Percentiles rank a stretch among this genome's conserved stretches.
These are phyloP conservation scores for Drosophila kanekoi DNA, from an alignment of 2,888 invertebrate species.

Conservation along the genomic window DNA sequence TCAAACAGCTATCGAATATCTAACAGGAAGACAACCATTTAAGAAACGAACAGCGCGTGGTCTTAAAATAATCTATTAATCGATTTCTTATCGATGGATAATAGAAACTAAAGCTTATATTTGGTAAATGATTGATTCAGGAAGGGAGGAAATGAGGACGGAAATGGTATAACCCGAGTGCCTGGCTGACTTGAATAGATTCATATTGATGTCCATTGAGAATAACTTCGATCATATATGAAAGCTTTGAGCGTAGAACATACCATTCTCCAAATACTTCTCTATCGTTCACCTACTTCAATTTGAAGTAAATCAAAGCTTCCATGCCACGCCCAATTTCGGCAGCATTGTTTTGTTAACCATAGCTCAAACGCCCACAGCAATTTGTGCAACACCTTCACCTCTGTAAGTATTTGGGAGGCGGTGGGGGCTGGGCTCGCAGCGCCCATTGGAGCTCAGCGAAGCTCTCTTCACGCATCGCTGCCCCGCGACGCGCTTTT, in stretches of 20 bases:
- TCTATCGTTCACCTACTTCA: background rate
- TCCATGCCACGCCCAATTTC: slow-evolving; percentile 50
- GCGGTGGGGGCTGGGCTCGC: slow-evolving; percentile 6
- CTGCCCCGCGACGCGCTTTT: slow-evolving; percentile 56
- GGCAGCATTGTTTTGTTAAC: slow-evolving; percentile 47
- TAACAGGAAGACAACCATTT: background rate
- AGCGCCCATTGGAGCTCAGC: slow-evolving; percentile 54
- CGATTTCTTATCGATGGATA: background rate
- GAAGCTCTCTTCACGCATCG: slow-evolving; percentile 72
- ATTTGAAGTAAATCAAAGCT: slow-evolving; percentile 3
- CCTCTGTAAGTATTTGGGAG: slow-evolving; percentile 13
- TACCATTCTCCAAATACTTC: background rate
- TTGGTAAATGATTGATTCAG: too few relatives aligned
- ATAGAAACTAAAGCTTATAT: too few relatives aligned
- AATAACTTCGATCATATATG: too few relatives aligned
- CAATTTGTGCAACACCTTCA: slow-evolving; percentile 75
- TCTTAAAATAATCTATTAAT: background rate
- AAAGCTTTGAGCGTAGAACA: background rate
- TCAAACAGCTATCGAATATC: background rate
- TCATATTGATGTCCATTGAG: too few relatives aligned
- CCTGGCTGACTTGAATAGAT: too few relatives aligned
- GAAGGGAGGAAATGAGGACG: too few relatives aligned
- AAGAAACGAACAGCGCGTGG: background rate
- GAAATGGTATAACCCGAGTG: too few relatives aligned
- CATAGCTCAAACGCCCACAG: slow-evolving; percentile 39